phyloP scores from a whole-genome alignment of 2,888 invertebrate genomes.

The Notodonta ziczac region DNA sequence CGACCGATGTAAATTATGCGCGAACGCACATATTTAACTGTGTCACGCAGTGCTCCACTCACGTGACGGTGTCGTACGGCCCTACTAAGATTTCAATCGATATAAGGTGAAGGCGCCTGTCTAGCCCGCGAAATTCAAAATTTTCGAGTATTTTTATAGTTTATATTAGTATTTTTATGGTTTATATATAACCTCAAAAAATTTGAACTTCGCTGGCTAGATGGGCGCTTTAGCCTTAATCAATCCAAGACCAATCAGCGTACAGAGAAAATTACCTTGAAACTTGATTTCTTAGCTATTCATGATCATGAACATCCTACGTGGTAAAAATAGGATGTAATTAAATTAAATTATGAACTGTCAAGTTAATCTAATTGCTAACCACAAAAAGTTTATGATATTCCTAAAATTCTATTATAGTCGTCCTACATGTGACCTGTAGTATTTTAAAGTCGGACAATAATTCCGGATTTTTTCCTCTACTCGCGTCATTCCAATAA shows the following conservation, averaged over 20 bases:
- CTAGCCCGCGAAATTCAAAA: no score
- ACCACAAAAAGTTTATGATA: background rate
- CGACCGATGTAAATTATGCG: slow-evolving; percentile 33
- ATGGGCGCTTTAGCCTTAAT: no score
- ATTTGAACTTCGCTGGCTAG: no score
- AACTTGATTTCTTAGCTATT: no score
- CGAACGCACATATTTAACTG: slow-evolving; percentile 24
- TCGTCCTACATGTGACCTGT: slow-evolving; percentile 2
- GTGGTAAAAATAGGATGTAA: background rate
- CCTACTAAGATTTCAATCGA: slow-evolving; percentile 11
- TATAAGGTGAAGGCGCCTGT: no score
- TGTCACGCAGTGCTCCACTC: slow-evolving; percentile 19
- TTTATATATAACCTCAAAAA: no score
- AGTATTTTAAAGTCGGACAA: slow-evolving; percentile 1
- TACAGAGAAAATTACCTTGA: no score
- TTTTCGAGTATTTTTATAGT: no score
- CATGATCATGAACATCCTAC: no score
- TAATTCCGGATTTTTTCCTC: slow-evolving; percentile 2
- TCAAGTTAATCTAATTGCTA: background rate
- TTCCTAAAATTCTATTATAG: background rate
- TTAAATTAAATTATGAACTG: background rate
- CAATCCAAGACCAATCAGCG: no score
- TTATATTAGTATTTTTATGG: no score
- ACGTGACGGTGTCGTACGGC: slow-evolving; percentile 27
- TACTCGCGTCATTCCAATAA: background rate